These are phyloP conservation scores for Chesias legatella DNA, from an alignment of 2,888 invertebrate species.

Conservation along the genomic window DNA sequence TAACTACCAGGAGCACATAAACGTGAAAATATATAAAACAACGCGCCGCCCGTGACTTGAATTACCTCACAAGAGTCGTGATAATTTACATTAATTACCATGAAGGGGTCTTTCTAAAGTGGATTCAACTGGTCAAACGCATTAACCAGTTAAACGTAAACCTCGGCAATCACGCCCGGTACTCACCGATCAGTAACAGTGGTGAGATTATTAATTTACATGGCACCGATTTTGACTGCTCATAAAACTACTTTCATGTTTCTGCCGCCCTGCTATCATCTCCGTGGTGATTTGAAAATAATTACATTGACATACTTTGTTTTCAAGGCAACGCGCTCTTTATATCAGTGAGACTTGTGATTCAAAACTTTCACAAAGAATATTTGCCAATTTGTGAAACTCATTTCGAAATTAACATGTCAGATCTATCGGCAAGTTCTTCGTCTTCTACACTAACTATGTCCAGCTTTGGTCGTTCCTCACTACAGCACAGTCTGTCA, in stretches of 20 bases:
- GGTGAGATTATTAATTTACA: constrained; percentile 20
- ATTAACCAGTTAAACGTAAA: constrained; percentile 7
- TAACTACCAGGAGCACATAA: constrained; percentile 15
- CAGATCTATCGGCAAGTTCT: background rate
- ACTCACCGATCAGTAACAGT: constrained; percentile 13
- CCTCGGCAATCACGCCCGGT: constrained; percentile 15
- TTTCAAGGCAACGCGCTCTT: constrained; percentile 1
- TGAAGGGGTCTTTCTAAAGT: constrained; percentile 12
- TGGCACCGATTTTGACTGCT: constrained; percentile 12
- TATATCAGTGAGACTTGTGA: background rate
- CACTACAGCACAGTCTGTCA: constrained; percentile 7
- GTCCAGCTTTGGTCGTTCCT: background rate
- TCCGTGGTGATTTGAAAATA: constrained; percentile 19
- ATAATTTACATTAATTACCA: constrained; percentile 20
- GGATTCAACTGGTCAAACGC: constrained; percentile 4
- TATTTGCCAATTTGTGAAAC: too few species aligned
- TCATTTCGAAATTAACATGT: background rate
- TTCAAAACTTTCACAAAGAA: background rate
- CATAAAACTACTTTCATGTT: constrained; percentile 11
- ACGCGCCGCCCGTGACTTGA: background rate
- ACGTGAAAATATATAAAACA: constrained; percentile 1
- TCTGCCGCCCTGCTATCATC: constrained; percentile 22
- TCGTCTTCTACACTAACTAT: background rate
- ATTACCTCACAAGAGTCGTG: constrained; percentile 13
- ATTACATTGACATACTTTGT: constrained; percentile 9